Evolutionary conservation across 2,113 vertebrate species (phyloP).

Genomic region (Laterallus jamaicensis): DNA sequence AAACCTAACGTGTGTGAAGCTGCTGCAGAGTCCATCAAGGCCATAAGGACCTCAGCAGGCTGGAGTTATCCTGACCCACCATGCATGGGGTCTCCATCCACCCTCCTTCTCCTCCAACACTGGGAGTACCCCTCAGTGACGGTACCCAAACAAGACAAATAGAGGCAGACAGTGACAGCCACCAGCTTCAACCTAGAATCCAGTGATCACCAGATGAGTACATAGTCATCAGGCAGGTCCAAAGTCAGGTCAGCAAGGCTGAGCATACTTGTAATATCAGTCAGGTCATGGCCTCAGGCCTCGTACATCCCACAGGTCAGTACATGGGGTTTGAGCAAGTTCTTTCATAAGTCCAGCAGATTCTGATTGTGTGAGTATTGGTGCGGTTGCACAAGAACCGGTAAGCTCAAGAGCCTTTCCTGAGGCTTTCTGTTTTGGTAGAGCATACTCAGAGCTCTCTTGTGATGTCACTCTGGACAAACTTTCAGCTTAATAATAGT

Average conservation of each 20-base stretch:
- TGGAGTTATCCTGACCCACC: background rate
- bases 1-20: background rate
- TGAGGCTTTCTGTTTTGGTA: background rate
- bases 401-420: background rate
- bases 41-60: rapidly evolving
- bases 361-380: background rate
- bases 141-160: background rate
- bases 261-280: background rate
- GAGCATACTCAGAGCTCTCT: background rate
- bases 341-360: background rate
- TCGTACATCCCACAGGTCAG: background rate
- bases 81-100: background rate
- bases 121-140: background rate
- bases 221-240: background rate
- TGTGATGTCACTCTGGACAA: background rate
- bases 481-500: background rate
- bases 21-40: background rate
- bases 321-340: background rate
- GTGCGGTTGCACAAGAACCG: background rate
- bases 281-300: background rate
- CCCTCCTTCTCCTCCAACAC: background rate
- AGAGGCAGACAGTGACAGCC: background rate
- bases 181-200: background rate
- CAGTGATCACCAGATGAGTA: background rate
- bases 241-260: background rate